phyloP scores from a whole-genome alignment of 2,797 vertebrate genomes.

The Muscicapa comitata region DNA sequence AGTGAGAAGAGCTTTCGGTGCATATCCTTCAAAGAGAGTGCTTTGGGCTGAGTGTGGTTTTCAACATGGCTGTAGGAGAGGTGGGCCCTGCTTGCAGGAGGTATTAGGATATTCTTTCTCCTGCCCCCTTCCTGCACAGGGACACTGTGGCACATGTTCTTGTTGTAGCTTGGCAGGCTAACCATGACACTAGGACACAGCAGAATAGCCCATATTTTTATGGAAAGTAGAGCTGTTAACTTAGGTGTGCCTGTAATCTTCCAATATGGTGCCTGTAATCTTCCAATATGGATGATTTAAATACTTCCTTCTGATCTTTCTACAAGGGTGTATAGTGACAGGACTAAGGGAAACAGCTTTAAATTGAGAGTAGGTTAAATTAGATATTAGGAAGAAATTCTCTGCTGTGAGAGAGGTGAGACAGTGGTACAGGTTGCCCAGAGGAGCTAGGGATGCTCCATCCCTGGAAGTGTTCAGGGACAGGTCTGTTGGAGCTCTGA shows the following conservation, averaged over 20 bases:
- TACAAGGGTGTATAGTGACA: neutral
- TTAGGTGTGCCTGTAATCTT: neutral
- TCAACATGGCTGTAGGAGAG: neutral
- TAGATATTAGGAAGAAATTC: neutral
- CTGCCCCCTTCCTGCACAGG: neutral
- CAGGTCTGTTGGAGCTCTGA: neutral
- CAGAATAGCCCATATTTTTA: neutral
- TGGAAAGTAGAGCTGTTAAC: neutral
- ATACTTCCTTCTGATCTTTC: neutral
- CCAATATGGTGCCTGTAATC: neutral
- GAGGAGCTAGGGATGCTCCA: neutral
- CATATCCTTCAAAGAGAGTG: neutral
- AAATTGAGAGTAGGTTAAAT: neutral
- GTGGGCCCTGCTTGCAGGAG: neutral
- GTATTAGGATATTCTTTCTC: neutral
- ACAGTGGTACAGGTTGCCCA: neutral
- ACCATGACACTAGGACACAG: neutral
- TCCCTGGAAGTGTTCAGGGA: neutral
- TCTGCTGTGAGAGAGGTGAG: neutral
- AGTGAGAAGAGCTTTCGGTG: neutral
- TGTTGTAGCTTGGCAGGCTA: neutral
- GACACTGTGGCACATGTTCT: neutral
- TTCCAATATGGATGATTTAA: neutral
- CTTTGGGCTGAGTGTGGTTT: neutral
- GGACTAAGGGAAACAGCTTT: neutral